These are phyloP conservation scores for Hexactinellida sp. DNA, from an alignment of 37 sponge, comb jelly and placozoan genomes.

Conservation along the genomic window DNA sequence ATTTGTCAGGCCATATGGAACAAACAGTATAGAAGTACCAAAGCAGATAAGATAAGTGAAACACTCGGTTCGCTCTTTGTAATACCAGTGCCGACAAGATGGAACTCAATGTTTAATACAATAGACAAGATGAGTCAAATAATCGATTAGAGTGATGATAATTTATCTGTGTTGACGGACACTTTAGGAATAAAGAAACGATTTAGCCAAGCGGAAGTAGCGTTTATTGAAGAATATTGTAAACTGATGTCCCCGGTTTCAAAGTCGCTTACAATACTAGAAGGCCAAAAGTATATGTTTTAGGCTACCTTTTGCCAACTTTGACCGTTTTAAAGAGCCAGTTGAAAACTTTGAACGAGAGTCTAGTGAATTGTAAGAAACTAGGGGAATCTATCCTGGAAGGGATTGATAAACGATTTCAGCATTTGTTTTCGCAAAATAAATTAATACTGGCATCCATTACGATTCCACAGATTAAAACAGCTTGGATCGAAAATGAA, in stretches of 20 bases:
- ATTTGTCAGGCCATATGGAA: not conserved
- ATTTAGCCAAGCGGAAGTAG: not conserved
- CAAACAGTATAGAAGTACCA: not conserved
- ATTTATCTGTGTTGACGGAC: not conserved
- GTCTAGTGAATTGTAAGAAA: not conserved
- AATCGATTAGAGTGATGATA: not conserved
- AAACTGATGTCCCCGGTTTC: not conserved
- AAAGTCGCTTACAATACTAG: not conserved
- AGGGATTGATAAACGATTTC: not conserved
- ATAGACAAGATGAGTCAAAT: not conserved
- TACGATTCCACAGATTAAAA: not conserved
- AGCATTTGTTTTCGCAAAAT: not conserved
- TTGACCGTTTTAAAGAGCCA: not conserved
- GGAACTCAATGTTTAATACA: not conserved
- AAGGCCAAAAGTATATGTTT: not conserved
- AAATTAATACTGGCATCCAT: not conserved
- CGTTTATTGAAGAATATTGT: not conserved
- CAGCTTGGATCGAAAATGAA: not conserved
- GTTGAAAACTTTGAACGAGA: not conserved
- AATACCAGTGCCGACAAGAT: not conserved
- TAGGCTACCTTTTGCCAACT: too few relatives aligned
- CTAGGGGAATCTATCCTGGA: not conserved
- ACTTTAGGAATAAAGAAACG: not conserved
- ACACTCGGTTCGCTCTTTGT: not conserved
- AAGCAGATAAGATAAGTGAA: not conserved